Evolutionary conservation across 53 echinoderm and acorn worm genomes (phyloP).

Genomic region (Pentamera pediparva): DNA sequence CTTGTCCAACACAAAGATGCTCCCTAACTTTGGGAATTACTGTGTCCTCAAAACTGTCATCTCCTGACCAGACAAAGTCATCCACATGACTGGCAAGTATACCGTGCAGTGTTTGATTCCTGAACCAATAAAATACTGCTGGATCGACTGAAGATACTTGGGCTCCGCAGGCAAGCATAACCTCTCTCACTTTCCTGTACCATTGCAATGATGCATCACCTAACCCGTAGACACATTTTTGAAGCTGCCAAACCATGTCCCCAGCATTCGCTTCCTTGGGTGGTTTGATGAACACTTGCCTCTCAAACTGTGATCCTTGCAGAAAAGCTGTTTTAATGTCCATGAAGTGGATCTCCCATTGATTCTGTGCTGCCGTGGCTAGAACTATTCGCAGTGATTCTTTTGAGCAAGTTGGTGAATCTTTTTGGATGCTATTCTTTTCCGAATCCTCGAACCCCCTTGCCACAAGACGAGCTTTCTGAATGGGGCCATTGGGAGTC

Average conservation of each 20-base stretch:
- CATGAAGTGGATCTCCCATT: conserved; percentile 19
- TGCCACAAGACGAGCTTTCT: not conserved
- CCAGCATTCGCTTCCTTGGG: conserved; percentile 16
- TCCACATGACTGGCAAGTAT: too few relatives aligned
- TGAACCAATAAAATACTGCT: conserved; percentile 27
- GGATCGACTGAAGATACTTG: conserved; percentile 15
- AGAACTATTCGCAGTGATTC: conserved; percentile 20
- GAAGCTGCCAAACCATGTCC: not conserved
- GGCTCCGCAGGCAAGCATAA: conserved; percentile 29
- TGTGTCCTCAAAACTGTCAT: not conserved
- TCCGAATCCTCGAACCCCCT: not conserved
- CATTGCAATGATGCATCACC: conserved; percentile 28
- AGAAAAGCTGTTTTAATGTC: conserved; percentile 18
- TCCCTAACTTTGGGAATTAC: not conserved
- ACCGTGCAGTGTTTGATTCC: too few relatives aligned
- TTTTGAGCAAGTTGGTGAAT: conserved; percentile 19
- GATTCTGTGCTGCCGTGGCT: conserved; percentile 4
- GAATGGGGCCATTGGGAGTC: not conserved
- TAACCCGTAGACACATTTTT: conserved; percentile 32
- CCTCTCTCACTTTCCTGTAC: conserved; percentile 8
- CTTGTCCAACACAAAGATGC: not conserved
- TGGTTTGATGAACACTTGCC: conserved; percentile 1
- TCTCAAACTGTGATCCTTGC: conserved; percentile 9
- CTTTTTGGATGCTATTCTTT: not conserved
- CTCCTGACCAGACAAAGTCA: too few relatives aligned